These are phyloP conservation scores for Anguilla marmorata DNA, from an alignment of 2,797 vertebrate species.

Conservation along the genomic window DNA sequence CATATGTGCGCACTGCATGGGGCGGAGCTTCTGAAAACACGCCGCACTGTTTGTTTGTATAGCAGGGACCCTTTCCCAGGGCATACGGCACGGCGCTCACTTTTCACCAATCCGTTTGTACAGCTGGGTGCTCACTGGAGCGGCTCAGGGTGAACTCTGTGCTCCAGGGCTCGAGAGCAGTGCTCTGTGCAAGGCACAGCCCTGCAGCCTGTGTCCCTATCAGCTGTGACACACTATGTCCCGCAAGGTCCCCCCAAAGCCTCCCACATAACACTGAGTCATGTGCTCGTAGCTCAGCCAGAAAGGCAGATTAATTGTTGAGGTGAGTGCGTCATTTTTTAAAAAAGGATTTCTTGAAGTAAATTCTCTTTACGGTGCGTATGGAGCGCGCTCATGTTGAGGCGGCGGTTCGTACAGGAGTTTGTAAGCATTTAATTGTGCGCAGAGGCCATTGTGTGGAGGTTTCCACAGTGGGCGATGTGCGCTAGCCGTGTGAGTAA, in stretches of 20 bases:
- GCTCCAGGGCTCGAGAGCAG: background rate
- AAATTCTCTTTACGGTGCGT: background rate
- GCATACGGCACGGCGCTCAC: background rate
- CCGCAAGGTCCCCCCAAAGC: background rate
- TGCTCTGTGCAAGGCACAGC: background rate
- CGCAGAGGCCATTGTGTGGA: background rate
- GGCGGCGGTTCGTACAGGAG: background rate
- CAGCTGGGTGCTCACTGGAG: background rate
- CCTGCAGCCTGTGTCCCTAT: background rate
- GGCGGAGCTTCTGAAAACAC: background rate
- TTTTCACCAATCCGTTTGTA: background rate
- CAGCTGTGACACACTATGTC: background rate
- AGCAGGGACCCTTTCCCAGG: background rate
- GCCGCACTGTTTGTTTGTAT: background rate
- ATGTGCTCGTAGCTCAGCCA: background rate
- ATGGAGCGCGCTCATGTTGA: background rate
- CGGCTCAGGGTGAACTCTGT: background rate
- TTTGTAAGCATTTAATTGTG: background rate
- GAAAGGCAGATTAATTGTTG: background rate
- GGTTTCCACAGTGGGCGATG: background rate
- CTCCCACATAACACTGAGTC: background rate
- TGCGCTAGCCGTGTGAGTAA: background rate
- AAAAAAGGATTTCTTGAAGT: background rate
- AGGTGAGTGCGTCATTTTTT: background rate
- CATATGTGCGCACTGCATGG: background rate